Evolutionary conservation across 2,113 vertebrate species (phyloP), one percentile per base, ranked within the genome.

Genomic region (Nothoprocta pentlandii): DNA sequence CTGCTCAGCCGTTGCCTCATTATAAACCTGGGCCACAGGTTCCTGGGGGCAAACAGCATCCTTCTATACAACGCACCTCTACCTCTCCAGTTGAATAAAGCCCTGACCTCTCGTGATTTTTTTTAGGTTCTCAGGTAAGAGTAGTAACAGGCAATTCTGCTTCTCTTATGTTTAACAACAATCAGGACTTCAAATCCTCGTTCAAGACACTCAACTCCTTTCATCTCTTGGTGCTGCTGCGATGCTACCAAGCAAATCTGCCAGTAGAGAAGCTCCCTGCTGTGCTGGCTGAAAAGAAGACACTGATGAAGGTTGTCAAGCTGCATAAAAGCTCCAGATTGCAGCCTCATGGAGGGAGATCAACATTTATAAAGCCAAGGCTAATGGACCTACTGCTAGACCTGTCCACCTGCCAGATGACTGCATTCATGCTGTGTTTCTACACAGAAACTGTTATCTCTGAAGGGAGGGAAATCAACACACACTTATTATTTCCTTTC

Each of bases 101-200:
- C 32, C 47, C 51, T 36, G 32, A 34, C 67, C 47, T 41, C 53
- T 39, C 25, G 61, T 1, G 3, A 17, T 5, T 11, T 5, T 22
- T n/a, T 41, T 10, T 36, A 66, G 17, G 36, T 28, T 85, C 19
- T 66, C 36, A 2, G 34, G 36, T 30, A 15, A 17, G 59, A 80
- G 34, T 36, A 54, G 70, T 67, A n/a, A 9, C n/a, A 47, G 23
- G 42, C 21, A 25, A 14, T 71, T 85, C 61, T 73, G 34, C 11
- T 76, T 54, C 32, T 87, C 25, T 17, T 0, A 2, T 0, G 0
- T 7, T 12, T 23, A 62, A 16, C 51, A 28, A 5, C 6, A 22
- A 42, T 2, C 46, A 66, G 59, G 23, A 79, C 73, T 92, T 89
- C 58, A 80, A 87, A 13, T 10, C 2, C 17, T 0, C 0, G 12